Evolutionary conservation across 2,113 vertebrate species (phyloP).

Genomic region (Prochilodus magdalenae): DNA sequence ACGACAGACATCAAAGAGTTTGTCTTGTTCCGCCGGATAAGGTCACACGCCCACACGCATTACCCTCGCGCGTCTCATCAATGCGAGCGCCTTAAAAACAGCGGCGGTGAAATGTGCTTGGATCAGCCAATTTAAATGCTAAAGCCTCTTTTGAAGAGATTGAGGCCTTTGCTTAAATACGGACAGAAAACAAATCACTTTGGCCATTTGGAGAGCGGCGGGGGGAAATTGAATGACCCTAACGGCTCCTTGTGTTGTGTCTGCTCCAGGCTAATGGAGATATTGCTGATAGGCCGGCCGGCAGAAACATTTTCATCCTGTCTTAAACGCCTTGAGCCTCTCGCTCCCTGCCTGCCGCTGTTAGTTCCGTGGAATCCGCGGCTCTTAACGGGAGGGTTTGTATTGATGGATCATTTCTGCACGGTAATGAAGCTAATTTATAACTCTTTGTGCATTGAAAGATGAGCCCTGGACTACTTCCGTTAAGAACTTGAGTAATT

Average conservation of each 20-base stretch:
- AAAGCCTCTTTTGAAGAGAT: constrained; percentile 71
- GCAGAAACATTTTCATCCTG: constrained; percentile 35
- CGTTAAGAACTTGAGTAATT: constrained; percentile 16
- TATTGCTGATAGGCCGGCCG: constrained; percentile 71
- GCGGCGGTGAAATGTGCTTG: constrained; percentile 68
- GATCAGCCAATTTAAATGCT: constrained; percentile 80
- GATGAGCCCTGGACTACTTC: constrained; percentile 5
- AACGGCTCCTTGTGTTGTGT: constrained; percentile 79
- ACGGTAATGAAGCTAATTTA: constrained; percentile 34
- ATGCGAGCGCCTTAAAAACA: constrained; percentile 73
- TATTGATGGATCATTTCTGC: constrained; percentile 39
- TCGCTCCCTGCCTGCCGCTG: not conserved
- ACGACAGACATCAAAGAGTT: constrained; percentile 51
- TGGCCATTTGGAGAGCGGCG: constrained; percentile 80
- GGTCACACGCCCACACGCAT: constrained; percentile 70
- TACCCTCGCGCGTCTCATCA: constrained; percentile 74
- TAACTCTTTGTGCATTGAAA: constrained; percentile 34
- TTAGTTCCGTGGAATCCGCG: not conserved
- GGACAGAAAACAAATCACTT: constrained; percentile 84
- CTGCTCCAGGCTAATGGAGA: constrained; percentile 74
- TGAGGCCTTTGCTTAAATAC: constrained; percentile 75
- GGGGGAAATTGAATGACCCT: constrained; percentile 84
- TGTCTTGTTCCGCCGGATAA: constrained; percentile 60
- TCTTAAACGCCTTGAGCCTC: constrained; percentile 10
- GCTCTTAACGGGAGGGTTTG: constrained; percentile 23